Evolutionary conservation across 2,113 vertebrate species (phyloP).

Genomic region (Ellobius talpinus): DNA sequence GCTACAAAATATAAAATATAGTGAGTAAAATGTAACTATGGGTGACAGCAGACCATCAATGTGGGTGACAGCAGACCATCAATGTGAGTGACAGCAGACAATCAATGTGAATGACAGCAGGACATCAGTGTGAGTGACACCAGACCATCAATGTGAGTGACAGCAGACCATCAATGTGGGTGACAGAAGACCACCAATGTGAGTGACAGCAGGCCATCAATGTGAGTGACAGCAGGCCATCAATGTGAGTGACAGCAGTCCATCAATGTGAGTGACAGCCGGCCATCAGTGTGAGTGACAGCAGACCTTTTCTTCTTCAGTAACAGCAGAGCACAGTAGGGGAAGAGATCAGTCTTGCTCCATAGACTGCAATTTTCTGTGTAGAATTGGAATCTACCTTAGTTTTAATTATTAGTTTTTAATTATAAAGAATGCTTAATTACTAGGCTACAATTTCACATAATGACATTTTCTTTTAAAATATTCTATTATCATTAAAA

Average conservation of each 20-base stretch:
- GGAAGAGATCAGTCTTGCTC: background rate
- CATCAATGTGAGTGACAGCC: too few relatives aligned
- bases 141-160: too few relatives aligned
- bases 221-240: too few relatives aligned
- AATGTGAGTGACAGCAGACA: too few relatives aligned
- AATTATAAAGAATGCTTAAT: background rate
- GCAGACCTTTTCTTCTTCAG: background rate
- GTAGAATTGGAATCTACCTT: background rate
- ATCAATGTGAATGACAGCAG: too few relatives aligned
- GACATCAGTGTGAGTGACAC: too few relatives aligned
- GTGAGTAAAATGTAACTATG: background rate
- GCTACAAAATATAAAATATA: slow-evolving; percentile 20
- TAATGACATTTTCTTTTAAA: background rate
- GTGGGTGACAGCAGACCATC: background rate
- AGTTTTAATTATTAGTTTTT: background rate
- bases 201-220: too few relatives aligned
- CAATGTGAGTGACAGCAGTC: too few relatives aligned
- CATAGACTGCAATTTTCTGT: background rate
- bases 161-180: too few relatives aligned
- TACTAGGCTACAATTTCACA: background rate
- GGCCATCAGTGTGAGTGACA: background rate
- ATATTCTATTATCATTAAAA: background rate
- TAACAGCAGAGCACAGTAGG: background rate
- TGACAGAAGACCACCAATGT: too few relatives aligned
- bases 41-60: background rate